A percentile compares a stretch with the other conserved stretches of the same genome.
phyloP scores from a whole-genome alignment of 2,797 vertebrate genomes.

The Lepidocolaptes lacrymiger region DNA sequence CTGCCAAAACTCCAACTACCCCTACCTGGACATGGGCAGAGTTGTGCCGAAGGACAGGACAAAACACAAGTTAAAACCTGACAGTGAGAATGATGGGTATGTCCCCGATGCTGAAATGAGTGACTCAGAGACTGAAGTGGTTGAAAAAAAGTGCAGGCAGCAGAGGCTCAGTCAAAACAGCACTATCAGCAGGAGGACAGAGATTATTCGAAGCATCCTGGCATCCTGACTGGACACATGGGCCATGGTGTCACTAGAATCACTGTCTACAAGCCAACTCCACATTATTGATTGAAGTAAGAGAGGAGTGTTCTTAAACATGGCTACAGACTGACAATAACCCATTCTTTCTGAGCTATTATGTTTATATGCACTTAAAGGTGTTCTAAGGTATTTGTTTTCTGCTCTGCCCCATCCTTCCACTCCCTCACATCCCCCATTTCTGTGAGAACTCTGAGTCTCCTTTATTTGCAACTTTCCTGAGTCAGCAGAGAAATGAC shows the following conservation, averaged over 20 bases:
- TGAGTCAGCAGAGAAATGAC: conserved; percentile 47
- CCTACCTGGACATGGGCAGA: conserved; percentile 69
- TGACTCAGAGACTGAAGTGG: conserved; percentile 82
- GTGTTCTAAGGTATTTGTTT: not conserved
- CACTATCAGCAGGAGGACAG: conserved; percentile 83
- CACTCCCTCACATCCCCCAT: not conserved
- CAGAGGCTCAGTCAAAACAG: conserved; percentile 83
- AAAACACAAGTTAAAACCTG: conserved; percentile 79
- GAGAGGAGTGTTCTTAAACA: not conserved
- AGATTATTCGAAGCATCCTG: conserved; percentile 92
- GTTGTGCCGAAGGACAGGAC: conserved; percentile 75
- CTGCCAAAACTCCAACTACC: conserved; percentile 65
- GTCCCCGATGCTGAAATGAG: conserved; percentile 79
- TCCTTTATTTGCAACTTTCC: conserved; percentile 55
- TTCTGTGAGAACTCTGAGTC: conserved; percentile 43
- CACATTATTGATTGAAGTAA: not conserved
- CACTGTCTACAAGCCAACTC: conserved; percentile 35
- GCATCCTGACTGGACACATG: conserved; percentile 84
- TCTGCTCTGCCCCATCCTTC: not conserved
- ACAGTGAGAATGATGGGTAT: conserved; percentile 84
- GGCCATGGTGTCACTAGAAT: not conserved
- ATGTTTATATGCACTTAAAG: conserved; percentile 76
- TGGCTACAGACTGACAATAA: conserved; percentile 16
- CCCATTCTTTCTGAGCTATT: conserved; percentile 53
- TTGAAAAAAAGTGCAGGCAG: conserved; percentile 84